A percentile compares a stretch with the other conserved stretches of the same genome.
Conservation (phyloP, 2,113 vertebrate genomes). For the Laticauda laticaudata region DNA sequence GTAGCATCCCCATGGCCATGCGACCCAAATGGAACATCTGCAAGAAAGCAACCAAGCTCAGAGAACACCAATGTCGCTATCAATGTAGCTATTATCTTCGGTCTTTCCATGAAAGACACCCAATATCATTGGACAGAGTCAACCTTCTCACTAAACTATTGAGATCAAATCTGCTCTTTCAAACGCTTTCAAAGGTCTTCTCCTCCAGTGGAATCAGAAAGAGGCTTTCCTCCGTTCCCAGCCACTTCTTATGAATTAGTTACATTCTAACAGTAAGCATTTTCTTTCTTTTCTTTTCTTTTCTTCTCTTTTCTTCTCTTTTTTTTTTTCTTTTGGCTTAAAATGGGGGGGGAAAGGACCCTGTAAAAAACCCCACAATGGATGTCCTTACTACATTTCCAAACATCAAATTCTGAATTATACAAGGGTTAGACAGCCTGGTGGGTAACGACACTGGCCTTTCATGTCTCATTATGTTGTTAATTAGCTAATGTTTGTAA, state of each 20-base stretch:
- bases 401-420: conserved; percentile 61
- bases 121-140: neutral
- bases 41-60: neutral
- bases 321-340: neutral
- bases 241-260: neutral
- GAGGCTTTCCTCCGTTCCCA: conserved; percentile 12
- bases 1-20: too few species aligned
- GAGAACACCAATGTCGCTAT: neutral
- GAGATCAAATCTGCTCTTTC: neutral
- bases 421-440: conserved; percentile 43
- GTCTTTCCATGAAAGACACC: neutral
- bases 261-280: neutral
- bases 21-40: too few species aligned
- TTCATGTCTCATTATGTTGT: conserved; percentile 69
- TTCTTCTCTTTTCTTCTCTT: neutral
- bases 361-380: conserved; percentile 28
- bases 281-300: neutral
- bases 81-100: too few species aligned
- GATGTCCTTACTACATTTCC: conserved; percentile 37
- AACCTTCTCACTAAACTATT: neutral
- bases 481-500: conserved; percentile 73
- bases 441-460: conserved; percentile 53
- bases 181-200: neutral
- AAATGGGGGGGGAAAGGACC: neutral
- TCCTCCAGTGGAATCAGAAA: neutral